Percentiles rank a stretch among this genome's conserved stretches.
These are phyloP conservation scores for Archivesica marissinica DNA, from an alignment of 1,140 invertebrate species.

Conservation along the genomic window DNA sequence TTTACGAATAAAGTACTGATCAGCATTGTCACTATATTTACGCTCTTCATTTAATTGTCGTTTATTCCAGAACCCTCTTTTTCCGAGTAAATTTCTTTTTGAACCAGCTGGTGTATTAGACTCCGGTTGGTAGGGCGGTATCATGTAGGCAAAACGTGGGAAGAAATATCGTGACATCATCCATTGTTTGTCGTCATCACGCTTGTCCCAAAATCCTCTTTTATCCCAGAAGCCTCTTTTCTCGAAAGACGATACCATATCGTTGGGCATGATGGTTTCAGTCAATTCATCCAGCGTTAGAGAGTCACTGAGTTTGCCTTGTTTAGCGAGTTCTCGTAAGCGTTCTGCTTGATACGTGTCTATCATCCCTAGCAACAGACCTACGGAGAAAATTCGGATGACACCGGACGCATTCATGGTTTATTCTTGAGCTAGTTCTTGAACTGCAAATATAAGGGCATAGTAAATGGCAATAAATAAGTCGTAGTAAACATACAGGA, in stretches of 20 bases:
- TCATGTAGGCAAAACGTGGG: constrained; percentile 41
- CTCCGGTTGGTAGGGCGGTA: not conserved
- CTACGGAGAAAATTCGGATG: not conserved
- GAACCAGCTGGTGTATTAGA: not conserved
- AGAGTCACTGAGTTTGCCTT: constrained; percentile 1
- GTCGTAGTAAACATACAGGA: too few species aligned
- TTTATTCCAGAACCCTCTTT: constrained; percentile 46
- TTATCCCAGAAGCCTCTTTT: constrained; percentile 50
- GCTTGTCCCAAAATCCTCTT: constrained; percentile 30
- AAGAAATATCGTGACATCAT: constrained; percentile 37
- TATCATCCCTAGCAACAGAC: not conserved
- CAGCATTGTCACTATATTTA: not conserved
- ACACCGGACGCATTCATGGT: not conserved
- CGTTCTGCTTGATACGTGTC: not conserved
- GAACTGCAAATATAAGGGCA: too few species aligned
- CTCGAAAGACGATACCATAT: not conserved
- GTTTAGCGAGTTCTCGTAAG: constrained; percentile 4
- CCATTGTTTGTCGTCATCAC: not conserved
- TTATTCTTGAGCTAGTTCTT: not conserved
- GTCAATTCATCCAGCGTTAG: constrained; percentile 14
- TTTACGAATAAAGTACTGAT: not conserved
- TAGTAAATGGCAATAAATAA: too few species aligned
- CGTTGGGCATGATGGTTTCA: not conserved
- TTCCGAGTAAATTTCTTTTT: not conserved
- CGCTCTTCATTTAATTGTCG: not conserved